These are phyloP conservation scores for Cheilosia pagana DNA, from an alignment of 2,888 invertebrate genomes.

Conservation along the genomic window DNA sequence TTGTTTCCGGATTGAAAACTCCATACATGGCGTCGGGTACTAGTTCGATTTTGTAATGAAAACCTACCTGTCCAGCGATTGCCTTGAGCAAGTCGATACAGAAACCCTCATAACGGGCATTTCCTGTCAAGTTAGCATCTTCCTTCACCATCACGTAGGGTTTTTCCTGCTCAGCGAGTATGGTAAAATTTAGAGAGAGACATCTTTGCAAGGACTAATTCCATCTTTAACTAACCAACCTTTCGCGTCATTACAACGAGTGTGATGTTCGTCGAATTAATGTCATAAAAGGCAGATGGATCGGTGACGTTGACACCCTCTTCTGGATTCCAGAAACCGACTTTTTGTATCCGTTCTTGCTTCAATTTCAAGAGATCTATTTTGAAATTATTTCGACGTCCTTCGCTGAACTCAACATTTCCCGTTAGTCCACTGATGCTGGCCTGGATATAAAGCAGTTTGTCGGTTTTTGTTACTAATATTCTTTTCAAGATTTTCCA, in stretches of 20 bases:
- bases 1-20: conserved; percentile 93
- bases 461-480: not conserved
- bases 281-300: conserved; percentile 92
- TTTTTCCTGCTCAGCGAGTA: conserved; percentile 87
- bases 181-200: not conserved
- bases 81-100: conserved; percentile 94
- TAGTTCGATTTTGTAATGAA: conserved; percentile 92
- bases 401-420: conserved; percentile 93
- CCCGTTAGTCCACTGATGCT: conserved; percentile 94
- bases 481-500: not conserved
- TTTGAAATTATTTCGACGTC: conserved; percentile 92
- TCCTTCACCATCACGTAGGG: conserved; percentile 96
- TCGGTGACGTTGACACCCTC: conserved; percentile 92
- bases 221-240: conserved; percentile 84
- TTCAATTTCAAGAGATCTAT: conserved; percentile 93
- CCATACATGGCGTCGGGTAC: conserved; percentile 96
- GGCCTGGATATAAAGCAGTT: conserved; percentile 85
- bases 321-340: conserved; percentile 92
- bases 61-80: conserved; percentile 92
- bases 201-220: not conserved
- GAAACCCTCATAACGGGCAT: conserved; percentile 94
- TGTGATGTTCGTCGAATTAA: conserved; percentile 92
- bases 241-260: conserved; percentile 95
- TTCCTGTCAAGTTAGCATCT: conserved; percentile 93
- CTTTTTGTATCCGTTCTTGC: conserved; percentile 90